These are phyloP conservation scores for Pseudococcus viburni DNA, from an alignment of 2,888 invertebrate genomes.

Conservation along the genomic window DNA sequence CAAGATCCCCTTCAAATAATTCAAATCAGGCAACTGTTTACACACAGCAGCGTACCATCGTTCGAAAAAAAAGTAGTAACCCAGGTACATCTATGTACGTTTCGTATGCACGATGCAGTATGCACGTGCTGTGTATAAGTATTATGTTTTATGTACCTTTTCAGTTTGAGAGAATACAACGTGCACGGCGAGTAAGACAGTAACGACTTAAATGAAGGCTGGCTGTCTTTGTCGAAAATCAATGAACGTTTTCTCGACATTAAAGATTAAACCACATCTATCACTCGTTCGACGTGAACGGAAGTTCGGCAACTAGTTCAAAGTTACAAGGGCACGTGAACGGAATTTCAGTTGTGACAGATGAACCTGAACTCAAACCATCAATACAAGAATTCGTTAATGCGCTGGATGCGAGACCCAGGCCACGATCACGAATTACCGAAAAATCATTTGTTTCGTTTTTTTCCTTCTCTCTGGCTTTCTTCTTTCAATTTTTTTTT, in stretches of 20 bases:
- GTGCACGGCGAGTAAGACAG: neutral
- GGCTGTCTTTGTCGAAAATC: constrained; percentile 18
- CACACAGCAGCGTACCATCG: neutral
- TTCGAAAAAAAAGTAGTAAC: neutral
- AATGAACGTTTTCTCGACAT: constrained; percentile 25
- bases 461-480: neutral
- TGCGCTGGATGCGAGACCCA: neutral
- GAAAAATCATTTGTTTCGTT: neutral
- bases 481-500: neutral
- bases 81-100: too few relatives aligned
- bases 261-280: constrained; percentile 8
- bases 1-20: too few relatives aligned
- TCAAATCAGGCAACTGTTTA: too few relatives aligned
- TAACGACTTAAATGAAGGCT: neutral
- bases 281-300: constrained; percentile 31
- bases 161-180: too few relatives aligned
- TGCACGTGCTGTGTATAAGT: too few relatives aligned
- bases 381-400: constrained; percentile 33
- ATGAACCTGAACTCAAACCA: constrained; percentile 22
- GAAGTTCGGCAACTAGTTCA: constrained; percentile 35
- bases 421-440: neutral
- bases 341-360: constrained; percentile 35
- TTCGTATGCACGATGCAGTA: too few relatives aligned
- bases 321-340: constrained; percentile 35
- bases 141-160: too few relatives aligned